Evolutionary conservation across 1,140 invertebrate genomes (phyloP), one percentile per base, ranked within the genome.

Genomic region (Brachionus rubens): DNA sequence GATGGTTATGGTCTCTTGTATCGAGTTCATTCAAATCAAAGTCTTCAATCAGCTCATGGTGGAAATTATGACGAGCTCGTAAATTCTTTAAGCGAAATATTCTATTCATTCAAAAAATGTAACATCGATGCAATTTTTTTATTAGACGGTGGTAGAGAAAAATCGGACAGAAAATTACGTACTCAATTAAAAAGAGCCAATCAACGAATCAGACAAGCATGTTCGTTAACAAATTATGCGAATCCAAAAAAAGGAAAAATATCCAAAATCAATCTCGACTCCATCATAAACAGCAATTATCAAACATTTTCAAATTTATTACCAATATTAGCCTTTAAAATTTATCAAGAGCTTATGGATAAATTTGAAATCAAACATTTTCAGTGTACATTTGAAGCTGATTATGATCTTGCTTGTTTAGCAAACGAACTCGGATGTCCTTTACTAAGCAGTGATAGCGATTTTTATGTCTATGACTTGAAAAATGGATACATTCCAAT

Each of bases 381-480:
- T 19, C 87, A 90, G 67, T 91, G 90, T 81, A 87, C 90, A 75
- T 93, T 91, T 41, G 93, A 95, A 85, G 92, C 92, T 46, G 93
- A 96, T 83, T 88, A 89, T 78, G 89, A 92, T 80, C 88, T 94
- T 70, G 91, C 91, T 1, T 88, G 89, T 0, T 79, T 94, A 62
- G 91, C 91, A 0, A 88, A 88, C 78, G 85, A 88, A 62, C 85
- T 93, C 4, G 86, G 90, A 36, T 94, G 91, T 80, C 92, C 92
- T 3, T 88, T 95, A 10, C 79, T 96, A 0, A 93, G 91, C 80
- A 90, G 90, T 79, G 93, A 96, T 83, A 94, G 92, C 1, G 93
- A 96, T 86, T 96, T 93, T 85, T 94, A 89, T 81, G 90, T 95
- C 65, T 92, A 90, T 83, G 90, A 91, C 83, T 87, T 92, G 1